These are phyloP conservation scores for Corythoichthys haematopterus DNA, from an alignment of 2,113 vertebrate genomes.

Conservation along the genomic window DNA sequence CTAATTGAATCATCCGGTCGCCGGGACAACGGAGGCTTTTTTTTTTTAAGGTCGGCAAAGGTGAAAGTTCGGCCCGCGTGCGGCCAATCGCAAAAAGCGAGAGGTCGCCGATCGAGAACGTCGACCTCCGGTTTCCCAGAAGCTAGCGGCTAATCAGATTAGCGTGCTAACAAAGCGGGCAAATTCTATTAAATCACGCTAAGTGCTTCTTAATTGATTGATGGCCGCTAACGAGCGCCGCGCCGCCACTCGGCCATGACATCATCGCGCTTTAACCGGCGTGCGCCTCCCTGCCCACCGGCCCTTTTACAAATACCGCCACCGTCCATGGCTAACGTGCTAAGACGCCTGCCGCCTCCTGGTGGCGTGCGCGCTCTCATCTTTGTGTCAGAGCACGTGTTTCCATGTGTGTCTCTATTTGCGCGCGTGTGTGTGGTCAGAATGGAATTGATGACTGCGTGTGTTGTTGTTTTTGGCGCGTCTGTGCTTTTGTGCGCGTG, in stretches of 20 bases:
- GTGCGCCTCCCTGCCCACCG: neutral
- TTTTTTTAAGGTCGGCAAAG: neutral
- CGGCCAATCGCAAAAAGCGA: neutral
- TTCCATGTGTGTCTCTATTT: too few relatives aligned
- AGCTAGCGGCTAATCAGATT: slow-evolving; percentile 97
- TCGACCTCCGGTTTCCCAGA: slow-evolving; percentile 85
- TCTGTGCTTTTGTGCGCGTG: too few relatives aligned
- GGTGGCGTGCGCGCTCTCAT: too few relatives aligned
- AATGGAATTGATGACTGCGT: too few relatives aligned
- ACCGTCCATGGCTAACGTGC: too few relatives aligned
- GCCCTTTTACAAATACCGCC: neutral
- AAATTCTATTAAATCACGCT: slow-evolving; percentile 99
- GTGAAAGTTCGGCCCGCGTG: neutral
- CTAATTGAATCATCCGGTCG: slow-evolving; percentile 2
- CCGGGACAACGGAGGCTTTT: neutral
- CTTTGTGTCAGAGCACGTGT: too few relatives aligned
- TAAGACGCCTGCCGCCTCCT: too few relatives aligned
- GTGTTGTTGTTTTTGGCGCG: too few relatives aligned
- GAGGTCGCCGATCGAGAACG: slow-evolving; percentile 34
- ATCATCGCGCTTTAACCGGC: neutral
- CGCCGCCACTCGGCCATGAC: slow-evolving; percentile 1
- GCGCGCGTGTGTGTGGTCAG: too few relatives aligned
- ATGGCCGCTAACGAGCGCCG: slow-evolving; percentile 67
- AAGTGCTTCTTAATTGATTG: slow-evolving; percentile 99
- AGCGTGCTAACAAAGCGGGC: slow-evolving; percentile 97